phyloP scores from a whole-genome alignment of 2,888 invertebrate species.

The Ophion ventricosus region DNA sequence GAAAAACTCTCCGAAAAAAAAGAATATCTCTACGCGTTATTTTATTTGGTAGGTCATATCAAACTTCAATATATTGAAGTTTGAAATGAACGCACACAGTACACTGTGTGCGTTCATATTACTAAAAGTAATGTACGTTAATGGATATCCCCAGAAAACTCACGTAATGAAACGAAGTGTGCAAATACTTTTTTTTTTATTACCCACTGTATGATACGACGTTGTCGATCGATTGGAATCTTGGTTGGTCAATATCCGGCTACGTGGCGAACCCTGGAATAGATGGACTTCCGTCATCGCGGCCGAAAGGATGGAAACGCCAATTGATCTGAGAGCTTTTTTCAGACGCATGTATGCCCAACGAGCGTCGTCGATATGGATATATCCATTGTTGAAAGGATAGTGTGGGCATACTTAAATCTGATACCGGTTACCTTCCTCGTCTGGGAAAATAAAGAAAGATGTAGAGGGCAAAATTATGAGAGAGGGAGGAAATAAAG shows the following conservation, averaged over 20 bases:
- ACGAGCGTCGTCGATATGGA: neutral
- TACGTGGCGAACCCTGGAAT: slow-evolving; percentile 8
- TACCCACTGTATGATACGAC: neutral
- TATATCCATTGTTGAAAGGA: slow-evolving; percentile 24
- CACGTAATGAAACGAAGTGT: too few relatives aligned
- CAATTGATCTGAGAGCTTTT: slow-evolving; percentile 40
- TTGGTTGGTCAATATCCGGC: slow-evolving; percentile 16
- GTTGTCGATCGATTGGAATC: slow-evolving; percentile 13
- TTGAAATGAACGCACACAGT: too few relatives aligned
- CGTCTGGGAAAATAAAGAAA: neutral
- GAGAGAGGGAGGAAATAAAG: too few relatives aligned
- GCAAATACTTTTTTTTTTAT: neutral
- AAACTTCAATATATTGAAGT: too few relatives aligned
- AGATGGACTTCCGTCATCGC: slow-evolving; percentile 22
- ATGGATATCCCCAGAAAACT: too few relatives aligned
- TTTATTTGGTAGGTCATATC: too few relatives aligned
- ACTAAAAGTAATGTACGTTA: too few relatives aligned
- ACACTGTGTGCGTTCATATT: too few relatives aligned
- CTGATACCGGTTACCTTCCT: slow-evolving; percentile 38
- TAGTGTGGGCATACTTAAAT: slow-evolving; percentile 29
- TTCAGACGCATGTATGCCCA: slow-evolving; percentile 1
- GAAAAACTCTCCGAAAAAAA: too few relatives aligned
- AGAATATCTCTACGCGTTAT: too few relatives aligned
- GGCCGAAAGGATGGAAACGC: slow-evolving; percentile 16
- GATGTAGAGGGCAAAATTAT: neutral